phyloP scores from a whole-genome alignment of 2,113 vertebrate genomes.

The Lucifuga dentata region DNA sequence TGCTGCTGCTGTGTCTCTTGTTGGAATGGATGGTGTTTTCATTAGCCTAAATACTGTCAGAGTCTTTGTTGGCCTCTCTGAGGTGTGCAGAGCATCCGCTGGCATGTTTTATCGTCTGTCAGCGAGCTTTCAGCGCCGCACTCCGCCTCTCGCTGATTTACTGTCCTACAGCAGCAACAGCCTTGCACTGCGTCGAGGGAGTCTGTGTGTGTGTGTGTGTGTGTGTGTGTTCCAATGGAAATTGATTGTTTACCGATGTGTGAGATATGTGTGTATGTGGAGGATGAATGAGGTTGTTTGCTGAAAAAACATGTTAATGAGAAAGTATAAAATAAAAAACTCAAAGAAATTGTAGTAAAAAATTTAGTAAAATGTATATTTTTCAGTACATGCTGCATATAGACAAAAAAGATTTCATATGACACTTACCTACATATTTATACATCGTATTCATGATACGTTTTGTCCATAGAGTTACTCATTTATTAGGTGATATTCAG shows the following conservation, averaged over 20 bases:
- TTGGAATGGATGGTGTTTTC: conserved; percentile 43
- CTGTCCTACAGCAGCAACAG: conserved; percentile 57
- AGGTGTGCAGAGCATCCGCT: conserved; percentile 39
- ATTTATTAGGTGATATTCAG: too few relatives aligned
- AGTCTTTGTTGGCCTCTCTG: conserved; percentile 11
- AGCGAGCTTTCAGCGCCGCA: conserved; percentile 57
- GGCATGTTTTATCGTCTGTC: conserved; percentile 79
- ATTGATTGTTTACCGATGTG: neutral
- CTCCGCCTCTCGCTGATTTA: conserved; percentile 76
- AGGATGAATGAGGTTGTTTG: neutral
- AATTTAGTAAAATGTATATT: too few relatives aligned
- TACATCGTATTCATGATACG: too few relatives aligned
- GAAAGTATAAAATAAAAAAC: too few relatives aligned
- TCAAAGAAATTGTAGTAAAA: too few relatives aligned
- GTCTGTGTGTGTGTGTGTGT: conserved; percentile 20
- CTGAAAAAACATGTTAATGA: too few relatives aligned
- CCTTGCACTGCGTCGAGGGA: conserved; percentile 36
- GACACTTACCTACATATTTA: too few relatives aligned
- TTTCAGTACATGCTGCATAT: too few relatives aligned
- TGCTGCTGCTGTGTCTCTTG: conserved; percentile 10
- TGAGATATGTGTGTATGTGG: conserved; percentile 2
- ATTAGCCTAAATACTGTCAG: conserved; percentile 46
- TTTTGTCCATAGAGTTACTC: too few relatives aligned
- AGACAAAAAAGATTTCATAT: too few relatives aligned
- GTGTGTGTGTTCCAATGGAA: conserved; percentile 11